These are phyloP conservation scores for Rhinoraja longicauda DNA, from an alignment of 2,797 vertebrate genomes.

Conservation along the genomic window DNA sequence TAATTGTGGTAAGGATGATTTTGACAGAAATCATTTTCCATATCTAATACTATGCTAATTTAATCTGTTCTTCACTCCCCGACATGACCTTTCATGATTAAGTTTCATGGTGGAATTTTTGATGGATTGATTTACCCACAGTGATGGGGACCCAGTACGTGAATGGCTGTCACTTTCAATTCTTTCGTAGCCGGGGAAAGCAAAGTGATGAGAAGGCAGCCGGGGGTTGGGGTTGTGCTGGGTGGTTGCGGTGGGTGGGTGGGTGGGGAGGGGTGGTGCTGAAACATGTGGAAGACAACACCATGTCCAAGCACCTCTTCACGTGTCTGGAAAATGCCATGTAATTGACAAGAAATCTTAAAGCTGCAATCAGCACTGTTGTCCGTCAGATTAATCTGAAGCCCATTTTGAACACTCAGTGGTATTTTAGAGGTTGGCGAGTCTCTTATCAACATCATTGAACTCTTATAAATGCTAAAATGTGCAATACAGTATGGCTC, in stretches of 20 bases:
- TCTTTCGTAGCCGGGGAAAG: background rate
- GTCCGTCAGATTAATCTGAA: background rate
- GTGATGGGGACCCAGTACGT: slow-evolving; percentile 59
- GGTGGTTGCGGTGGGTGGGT: background rate
- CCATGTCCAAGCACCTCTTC: background rate
- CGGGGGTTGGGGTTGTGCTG: slow-evolving; percentile 41
- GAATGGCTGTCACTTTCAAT: slow-evolving; percentile 58
- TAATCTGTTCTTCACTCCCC: slow-evolving; percentile 97
- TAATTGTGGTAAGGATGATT: slow-evolving; percentile 99
- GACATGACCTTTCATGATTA: slow-evolving; percentile 98
- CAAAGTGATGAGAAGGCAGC: slow-evolving; percentile 46
- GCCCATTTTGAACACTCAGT: background rate
- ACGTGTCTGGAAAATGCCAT: background rate
- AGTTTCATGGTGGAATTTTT: slow-evolving; percentile 82
- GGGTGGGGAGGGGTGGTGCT: background rate
- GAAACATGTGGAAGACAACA: background rate
- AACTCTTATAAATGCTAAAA: background rate
- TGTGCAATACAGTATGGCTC: background rate
- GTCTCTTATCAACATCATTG: background rate
- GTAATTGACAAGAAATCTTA: background rate
- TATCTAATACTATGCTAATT: slow-evolving; percentile 99
- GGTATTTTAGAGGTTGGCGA: background rate
- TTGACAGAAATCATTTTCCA: slow-evolving; percentile 99
- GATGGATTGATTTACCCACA: slow-evolving; percentile 79
- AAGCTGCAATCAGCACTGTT: background rate